Conservation (phyloP, 2,797 vertebrate species). For the Coranthus polyacanthus region DNA sequence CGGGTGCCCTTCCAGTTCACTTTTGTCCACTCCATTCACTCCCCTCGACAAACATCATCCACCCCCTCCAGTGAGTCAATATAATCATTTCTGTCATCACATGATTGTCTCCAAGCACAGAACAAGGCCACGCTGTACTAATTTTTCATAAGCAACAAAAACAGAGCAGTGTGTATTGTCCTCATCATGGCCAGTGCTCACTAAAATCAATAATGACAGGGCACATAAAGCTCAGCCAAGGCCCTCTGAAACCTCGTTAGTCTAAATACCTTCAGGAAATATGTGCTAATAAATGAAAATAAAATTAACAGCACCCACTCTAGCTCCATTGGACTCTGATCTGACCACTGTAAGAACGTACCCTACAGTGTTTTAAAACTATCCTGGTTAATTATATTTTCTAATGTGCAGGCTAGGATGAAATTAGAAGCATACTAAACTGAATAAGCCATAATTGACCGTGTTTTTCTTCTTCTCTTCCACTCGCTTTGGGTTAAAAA, state of each 20-base stretch:
- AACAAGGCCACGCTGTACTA: constrained; percentile 62
- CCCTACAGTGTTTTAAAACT: constrained; percentile 79
- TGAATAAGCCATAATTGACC: constrained; percentile 60
- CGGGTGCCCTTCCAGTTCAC: no score
- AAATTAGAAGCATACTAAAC: constrained; percentile 75
- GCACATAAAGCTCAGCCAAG: constrained; percentile 78
- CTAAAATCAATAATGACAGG: constrained; percentile 85
- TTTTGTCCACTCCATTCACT: no score
- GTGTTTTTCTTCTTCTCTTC: constrained; percentile 46
- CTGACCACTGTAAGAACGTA: constrained; percentile 72
- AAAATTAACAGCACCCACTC: constrained; percentile 80
- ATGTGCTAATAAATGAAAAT: constrained; percentile 86
- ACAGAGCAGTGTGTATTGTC: constrained; percentile 67
- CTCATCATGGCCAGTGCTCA: constrained; percentile 69
- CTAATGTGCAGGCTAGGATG: constrained; percentile 65
- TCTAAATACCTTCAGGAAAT: constrained; percentile 85
- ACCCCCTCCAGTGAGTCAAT: constrained; percentile 30
- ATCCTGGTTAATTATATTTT: constrained; percentile 79
- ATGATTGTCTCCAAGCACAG: constrained; percentile 41
- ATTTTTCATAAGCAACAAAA: constrained; percentile 75
- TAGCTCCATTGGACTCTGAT: constrained; percentile 66
- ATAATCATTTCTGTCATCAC: constrained; percentile 53
- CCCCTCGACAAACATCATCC: constrained; percentile 23
- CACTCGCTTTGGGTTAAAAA: constrained; percentile 49
- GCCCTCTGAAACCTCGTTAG: constrained; percentile 81